Evolutionary conservation across 1,140 invertebrate genomes (phyloP).

Genomic region (Eriosoma lanigerum): DNA sequence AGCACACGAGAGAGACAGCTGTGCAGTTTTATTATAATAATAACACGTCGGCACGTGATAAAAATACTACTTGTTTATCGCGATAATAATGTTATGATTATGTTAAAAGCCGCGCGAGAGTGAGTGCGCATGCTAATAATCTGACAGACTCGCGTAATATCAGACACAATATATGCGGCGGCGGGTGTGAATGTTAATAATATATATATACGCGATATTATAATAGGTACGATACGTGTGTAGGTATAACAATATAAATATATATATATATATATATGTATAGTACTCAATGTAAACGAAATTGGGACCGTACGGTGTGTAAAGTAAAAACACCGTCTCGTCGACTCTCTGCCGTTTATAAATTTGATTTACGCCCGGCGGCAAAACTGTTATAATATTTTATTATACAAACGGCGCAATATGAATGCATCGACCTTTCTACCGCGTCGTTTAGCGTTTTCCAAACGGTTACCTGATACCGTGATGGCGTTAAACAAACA

Average conservation of each 20-base stretch:
- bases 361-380: constrained; percentile 25
- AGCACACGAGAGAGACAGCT: no score
- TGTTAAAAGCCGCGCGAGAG: neutral
- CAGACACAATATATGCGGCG: neutral
- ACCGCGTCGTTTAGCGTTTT: neutral
- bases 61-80: neutral
- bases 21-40: neutral
- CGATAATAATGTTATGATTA: neutral
- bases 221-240: neutral
- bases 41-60: neutral
- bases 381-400: no score
- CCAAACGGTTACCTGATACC: constrained; percentile 5
- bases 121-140: neutral
- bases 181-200: neutral
- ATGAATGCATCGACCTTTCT: neutral
- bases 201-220: no score
- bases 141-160: neutral
- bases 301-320: neutral
- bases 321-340: neutral
- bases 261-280: no score
- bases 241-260: neutral
- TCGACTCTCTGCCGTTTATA: neutral
- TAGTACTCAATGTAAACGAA: neutral
- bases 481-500: no score
- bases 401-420: constrained; percentile 11